phyloP scores from a whole-genome alignment of 2,888 invertebrate genomes.

The Timandra comae region DNA sequence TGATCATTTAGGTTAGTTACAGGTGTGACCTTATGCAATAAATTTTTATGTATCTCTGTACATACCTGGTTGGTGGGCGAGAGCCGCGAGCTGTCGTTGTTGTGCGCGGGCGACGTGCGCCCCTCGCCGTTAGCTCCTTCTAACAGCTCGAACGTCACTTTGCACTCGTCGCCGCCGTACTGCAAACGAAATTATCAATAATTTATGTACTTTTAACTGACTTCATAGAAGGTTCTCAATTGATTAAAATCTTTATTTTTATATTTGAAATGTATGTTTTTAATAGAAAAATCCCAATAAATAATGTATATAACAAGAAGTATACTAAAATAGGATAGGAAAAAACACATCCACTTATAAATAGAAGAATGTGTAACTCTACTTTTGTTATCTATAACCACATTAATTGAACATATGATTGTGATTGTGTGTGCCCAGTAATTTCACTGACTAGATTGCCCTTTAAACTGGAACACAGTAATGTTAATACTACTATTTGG shows the following conservation, averaged over 20 bases:
- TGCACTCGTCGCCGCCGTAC: slow-evolving; percentile 91
- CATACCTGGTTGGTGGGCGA: slow-evolving; percentile 55
- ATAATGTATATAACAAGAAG: no score
- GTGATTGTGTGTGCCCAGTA: no score
- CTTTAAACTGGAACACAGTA: no score
- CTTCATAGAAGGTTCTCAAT: neutral
- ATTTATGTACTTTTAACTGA: neutral
- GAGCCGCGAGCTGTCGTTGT: slow-evolving; percentile 68
- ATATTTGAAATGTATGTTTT: no score
- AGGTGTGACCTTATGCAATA: neutral
- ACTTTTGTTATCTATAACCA: no score
- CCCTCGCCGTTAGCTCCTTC: slow-evolving; percentile 73
- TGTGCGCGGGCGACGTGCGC: slow-evolving; percentile 72
- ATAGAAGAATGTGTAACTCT: no score
- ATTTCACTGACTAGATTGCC: no score
- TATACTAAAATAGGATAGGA: no score
- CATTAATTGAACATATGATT: no score
- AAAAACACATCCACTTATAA: no score
- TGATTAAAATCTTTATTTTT: neutral
- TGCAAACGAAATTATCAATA: slow-evolving; percentile 47
- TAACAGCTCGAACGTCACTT: slow-evolving; percentile 92
- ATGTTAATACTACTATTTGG: no score
- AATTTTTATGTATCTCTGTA: slow-evolving; percentile 1
- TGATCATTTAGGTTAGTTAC: neutral
- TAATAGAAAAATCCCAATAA: no score